These are phyloP conservation scores for Microcebus ravelobensis DNA, from an alignment of 2,113 vertebrate species.

Conservation along the genomic window DNA sequence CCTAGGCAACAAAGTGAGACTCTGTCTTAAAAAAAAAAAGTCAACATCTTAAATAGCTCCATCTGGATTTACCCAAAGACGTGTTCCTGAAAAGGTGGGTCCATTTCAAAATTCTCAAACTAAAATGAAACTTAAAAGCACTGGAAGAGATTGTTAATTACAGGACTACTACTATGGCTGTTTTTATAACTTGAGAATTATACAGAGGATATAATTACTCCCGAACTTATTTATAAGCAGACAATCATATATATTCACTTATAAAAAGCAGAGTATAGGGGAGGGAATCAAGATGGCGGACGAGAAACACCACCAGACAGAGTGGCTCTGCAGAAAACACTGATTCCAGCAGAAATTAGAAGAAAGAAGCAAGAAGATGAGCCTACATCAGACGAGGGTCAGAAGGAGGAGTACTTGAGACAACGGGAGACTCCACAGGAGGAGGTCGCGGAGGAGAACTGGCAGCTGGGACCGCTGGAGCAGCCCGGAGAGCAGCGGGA, in stretches of 20 bases:
- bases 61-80: not conserved
- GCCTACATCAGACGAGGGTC: too few relatives aligned
- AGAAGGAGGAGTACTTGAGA: too few relatives aligned
- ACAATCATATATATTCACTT: slow-evolving; percentile 3
- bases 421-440: too few relatives aligned
- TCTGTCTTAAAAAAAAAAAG: not conserved
- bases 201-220: not conserved
- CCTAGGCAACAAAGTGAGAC: too few relatives aligned
- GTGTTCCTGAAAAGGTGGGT: not conserved
- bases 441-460: too few relatives aligned
- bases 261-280: not conserved
- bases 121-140: slow-evolving; percentile 5
- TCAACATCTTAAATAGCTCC: not conserved
- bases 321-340: too few relatives aligned
- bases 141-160: not conserved
- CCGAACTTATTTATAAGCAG: not conserved
- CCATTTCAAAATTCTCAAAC: slow-evolving; percentile 39
- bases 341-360: too few relatives aligned
- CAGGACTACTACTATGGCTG: not conserved
- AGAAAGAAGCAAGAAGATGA: too few relatives aligned
- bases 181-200: not conserved
- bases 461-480: too few relatives aligned
- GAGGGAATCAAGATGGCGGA: too few relatives aligned
- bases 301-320: too few relatives aligned
- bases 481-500: too few relatives aligned